Conservation (phyloP, 2,797 vertebrate genomes). For the Dipus sagitta region DNA sequence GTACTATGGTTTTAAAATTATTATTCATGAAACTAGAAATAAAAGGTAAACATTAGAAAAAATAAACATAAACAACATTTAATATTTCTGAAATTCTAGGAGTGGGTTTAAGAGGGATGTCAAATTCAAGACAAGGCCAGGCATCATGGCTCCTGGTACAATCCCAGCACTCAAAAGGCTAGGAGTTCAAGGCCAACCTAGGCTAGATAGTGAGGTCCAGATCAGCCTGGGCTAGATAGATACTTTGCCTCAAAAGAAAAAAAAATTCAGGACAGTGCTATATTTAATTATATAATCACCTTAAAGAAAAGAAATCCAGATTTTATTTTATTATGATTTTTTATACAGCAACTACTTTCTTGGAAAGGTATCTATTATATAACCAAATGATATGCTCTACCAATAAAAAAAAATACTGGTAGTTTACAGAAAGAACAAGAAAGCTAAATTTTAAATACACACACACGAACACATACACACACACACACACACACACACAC, state of each 20-base stretch:
- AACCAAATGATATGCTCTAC: not conserved
- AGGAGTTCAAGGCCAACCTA: no score
- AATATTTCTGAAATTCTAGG: constrained; percentile 50
- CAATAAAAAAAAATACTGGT: not conserved
- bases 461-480: not conserved
- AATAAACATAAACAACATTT: not conserved
- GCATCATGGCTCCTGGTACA: no score
- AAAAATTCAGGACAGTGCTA: constrained; percentile 5
- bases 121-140: constrained; percentile 2
- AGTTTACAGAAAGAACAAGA: not conserved
- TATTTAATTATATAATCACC: constrained; percentile 25
- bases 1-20: constrained; percentile 19
- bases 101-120: constrained; percentile 22
- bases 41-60: constrained; percentile 25
- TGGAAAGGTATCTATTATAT: constrained; percentile 15
- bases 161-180: no score
- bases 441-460: not conserved
- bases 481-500: no score
- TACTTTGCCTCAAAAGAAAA: no score
- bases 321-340: not conserved
- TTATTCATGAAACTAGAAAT: not conserved
- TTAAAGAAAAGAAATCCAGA: constrained; percentile 6
- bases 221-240: no score
- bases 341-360: constrained; percentile 22
- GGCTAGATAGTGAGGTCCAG: no score